Evolutionary conservation across 1,140 invertebrate genomes (phyloP), one percentile per base, ranked within the genome.

Genomic region (Belonocnema kinseyi): DNA sequence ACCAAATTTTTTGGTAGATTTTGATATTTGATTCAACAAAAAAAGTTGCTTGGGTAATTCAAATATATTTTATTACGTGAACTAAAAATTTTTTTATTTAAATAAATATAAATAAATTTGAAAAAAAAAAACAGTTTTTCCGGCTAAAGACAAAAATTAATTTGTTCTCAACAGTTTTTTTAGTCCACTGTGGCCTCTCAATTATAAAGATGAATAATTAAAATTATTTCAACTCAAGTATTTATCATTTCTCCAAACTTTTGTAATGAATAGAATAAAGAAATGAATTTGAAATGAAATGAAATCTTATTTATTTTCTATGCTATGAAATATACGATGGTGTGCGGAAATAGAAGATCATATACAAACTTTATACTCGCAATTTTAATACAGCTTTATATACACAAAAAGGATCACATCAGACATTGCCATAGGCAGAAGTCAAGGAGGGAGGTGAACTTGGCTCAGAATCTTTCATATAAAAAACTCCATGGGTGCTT

Each of bases 151-250:
- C 2, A 33, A 33, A 33, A 3, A 33, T 33, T 4, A 33, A 33
- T 33, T 33, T 33, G 26, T 33, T 33, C 26, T 5, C 26, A 33
- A 33, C 2, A 3, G 26, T 33, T 33, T 33, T 2, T 33, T 5
- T 33, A 33, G 26, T 4, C 26, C 2, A 33, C 26, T 33, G 5
- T 0, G 26, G 26, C 26, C 26, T 4, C 26, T 33, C 26, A 33
- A 92, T 46, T 76, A 92, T 0, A 90, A 92, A 40, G 92, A 93
- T 72, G 92, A 93, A 76, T 91, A 93, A 80, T 93, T 93, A 79
- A 85, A 46, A 10, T 46, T 10, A 10, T 46, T 8, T 46, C 11
- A 11, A 46, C 40, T 46, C 7, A 46, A 46, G 40, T 46, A 46
- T 11, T 46, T 46, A 46, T 46, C 1, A 46, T 46, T 46, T 11